Evolutionary conservation across 1,140 invertebrate species (phyloP).

Genomic region (Anastatus disparis): DNA sequence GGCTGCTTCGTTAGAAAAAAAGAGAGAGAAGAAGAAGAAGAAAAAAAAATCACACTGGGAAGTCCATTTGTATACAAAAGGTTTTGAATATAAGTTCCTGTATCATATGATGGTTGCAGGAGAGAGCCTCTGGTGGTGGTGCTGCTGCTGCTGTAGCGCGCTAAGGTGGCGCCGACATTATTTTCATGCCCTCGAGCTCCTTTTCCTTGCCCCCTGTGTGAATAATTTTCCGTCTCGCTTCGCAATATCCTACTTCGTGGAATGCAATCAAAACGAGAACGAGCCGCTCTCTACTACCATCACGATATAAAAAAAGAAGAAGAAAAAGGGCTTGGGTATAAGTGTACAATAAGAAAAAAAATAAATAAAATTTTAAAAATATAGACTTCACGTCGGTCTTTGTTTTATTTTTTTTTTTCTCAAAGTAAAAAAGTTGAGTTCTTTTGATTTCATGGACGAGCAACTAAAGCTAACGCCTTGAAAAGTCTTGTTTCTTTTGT

Average conservation of each 20-base stretch:
- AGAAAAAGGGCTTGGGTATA: too few relatives aligned
- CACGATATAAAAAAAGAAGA: too few relatives aligned
- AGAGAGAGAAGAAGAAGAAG: too few relatives aligned
- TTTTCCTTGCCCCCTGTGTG: too few relatives aligned
- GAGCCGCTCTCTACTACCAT: neutral
- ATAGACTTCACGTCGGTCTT: too few relatives aligned
- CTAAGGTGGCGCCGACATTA: neutral
- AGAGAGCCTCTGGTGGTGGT: too few relatives aligned
- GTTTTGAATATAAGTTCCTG: neutral
- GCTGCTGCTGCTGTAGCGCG: too few relatives aligned
- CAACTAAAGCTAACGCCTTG: neutral
- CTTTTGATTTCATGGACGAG: conserved; percentile 21
- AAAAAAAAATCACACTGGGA: neutral
- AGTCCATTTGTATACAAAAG: neutral
- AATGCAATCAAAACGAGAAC: conserved; percentile 22
- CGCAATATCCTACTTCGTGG: conserved; percentile 22
- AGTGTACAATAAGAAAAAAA: too few relatives aligned
- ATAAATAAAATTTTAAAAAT: too few relatives aligned
- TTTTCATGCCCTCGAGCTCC: neutral
- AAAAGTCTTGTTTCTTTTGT: conserved; percentile 17
- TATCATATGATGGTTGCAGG: neutral
- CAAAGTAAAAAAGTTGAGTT: conserved; percentile 6
- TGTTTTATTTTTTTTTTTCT: too few relatives aligned
- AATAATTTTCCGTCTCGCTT: conserved; percentile 32
- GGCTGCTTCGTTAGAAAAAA: neutral